These are phyloP conservation scores for Amaurobius ferox DNA, from an alignment of 2,888 invertebrate genomes.

Conservation along the genomic window DNA sequence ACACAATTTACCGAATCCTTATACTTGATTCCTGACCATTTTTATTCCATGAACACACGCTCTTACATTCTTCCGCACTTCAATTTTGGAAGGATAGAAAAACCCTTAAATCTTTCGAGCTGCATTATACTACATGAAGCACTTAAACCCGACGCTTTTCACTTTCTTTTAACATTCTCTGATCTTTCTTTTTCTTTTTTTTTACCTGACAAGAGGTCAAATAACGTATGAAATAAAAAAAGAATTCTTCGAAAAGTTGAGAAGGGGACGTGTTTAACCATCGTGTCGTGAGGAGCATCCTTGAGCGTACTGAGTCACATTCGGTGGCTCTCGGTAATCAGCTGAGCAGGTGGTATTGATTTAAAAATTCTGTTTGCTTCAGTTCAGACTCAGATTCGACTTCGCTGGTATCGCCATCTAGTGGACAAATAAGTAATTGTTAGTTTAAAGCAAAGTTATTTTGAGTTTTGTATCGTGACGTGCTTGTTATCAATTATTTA, in stretches of 20 bases:
- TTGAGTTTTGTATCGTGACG: not conserved
- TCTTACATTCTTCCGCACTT: not conserved
- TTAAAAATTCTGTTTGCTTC: not conserved
- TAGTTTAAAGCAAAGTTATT: too few species aligned
- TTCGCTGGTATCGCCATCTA: not conserved
- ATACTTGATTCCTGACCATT: not conserved
- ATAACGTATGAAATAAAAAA: not conserved
- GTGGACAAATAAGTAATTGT: not conserved
- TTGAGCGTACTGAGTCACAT: constrained; percentile 2
- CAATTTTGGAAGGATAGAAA: not conserved
- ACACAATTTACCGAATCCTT: too few species aligned
- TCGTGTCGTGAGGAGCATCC: constrained; percentile 14
- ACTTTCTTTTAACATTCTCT: not conserved
- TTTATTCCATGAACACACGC: not conserved
- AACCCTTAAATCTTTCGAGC: constrained; percentile 3
- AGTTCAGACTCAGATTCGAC: too few species aligned
- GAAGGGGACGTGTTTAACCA: constrained; percentile 5
- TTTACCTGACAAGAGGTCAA: constrained; percentile 1
- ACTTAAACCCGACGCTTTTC: not conserved
- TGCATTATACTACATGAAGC: not conserved
- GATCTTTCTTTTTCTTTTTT: not conserved
- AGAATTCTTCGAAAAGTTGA: not conserved
- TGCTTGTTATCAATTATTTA: not conserved
- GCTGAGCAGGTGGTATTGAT: constrained; percentile 11
- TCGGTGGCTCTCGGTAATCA: not conserved